Percentiles rank a stretch among this genome's conserved stretches.
These are phyloP conservation scores for Stenchaetothrips biformis DNA, from an alignment of 2,888 invertebrate species.

Conservation along the genomic window DNA sequence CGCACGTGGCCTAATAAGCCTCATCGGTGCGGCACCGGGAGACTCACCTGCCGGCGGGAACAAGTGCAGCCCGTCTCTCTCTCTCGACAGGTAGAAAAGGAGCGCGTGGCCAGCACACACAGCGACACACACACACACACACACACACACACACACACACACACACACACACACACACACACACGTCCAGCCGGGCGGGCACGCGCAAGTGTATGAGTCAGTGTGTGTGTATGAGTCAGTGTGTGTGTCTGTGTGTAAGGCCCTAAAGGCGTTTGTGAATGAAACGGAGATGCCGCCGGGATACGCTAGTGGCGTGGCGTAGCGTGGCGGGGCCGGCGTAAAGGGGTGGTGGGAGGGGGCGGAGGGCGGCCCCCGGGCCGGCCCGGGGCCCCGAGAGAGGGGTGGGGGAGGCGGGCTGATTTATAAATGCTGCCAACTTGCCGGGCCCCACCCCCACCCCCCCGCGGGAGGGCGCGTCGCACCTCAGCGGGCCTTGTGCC, in stretches of 20 bases:
- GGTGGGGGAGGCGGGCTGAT: neutral
- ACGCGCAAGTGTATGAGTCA: neutral
- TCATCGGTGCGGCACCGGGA: neutral
- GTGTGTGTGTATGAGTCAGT: neutral
- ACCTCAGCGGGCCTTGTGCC: too few relatives aligned
- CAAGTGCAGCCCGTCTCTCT: neutral
- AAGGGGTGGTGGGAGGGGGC: conserved; percentile 36
- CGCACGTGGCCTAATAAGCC: too few relatives aligned
- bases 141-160: too few relatives aligned
- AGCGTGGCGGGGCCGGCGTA: conserved; percentile 32
- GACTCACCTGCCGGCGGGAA: neutral
- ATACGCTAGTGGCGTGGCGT: conserved; percentile 33
- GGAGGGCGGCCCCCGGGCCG: conserved; percentile 29
- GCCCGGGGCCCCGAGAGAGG: conserved; percentile 9
- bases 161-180: conserved; percentile 13
- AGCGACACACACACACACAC: too few relatives aligned
- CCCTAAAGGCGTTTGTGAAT: conserved; percentile 23
- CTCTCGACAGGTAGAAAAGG: neutral
- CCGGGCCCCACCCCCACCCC: neutral
- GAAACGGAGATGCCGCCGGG: conserved; percentile 22
- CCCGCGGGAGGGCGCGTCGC: neutral
- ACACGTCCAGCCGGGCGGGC: conserved; percentile 45
- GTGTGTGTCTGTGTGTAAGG: neutral
- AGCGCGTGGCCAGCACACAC: neutral
- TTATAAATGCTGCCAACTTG: neutral